These are phyloP conservation scores for Nephrotoma flavescens DNA, from an alignment of 2,888 invertebrate species.

Conservation along the genomic window DNA sequence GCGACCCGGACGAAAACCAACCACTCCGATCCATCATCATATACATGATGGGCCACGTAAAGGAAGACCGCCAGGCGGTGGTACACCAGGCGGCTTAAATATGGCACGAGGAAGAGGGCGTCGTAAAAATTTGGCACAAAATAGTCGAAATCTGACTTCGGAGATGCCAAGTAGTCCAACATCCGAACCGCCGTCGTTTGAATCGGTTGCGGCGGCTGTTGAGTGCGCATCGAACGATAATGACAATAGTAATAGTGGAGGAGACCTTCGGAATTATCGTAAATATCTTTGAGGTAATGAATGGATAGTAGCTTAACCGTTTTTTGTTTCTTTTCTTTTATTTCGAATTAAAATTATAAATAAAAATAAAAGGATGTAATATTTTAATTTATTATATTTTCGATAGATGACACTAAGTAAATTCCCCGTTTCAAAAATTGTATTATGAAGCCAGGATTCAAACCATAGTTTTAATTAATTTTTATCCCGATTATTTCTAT, in stretches of 20 bases:
- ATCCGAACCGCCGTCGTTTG: slow-evolving; percentile 31
- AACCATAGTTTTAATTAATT: background rate
- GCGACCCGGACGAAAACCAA: slow-evolving; percentile 24
- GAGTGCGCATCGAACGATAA: slow-evolving; percentile 18
- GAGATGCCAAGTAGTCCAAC: slow-evolving; percentile 17
- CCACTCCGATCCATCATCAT: slow-evolving; percentile 11
- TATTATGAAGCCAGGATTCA: background rate
- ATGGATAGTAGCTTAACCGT: background rate
- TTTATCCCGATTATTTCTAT: background rate
- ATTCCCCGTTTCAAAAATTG: background rate
- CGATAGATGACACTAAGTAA: background rate
- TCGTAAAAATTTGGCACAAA: slow-evolving; percentile 12
- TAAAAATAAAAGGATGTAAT: background rate
- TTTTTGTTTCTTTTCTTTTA: background rate
- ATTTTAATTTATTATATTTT: background rate
- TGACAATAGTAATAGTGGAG: slow-evolving; percentile 8
- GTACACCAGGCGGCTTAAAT: slow-evolving; percentile 13
- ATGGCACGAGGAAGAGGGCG: slow-evolving; percentile 24
- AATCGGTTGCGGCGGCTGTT: slow-evolving; percentile 30
- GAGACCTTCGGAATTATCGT: slow-evolving; percentile 25
- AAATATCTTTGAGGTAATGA: slow-evolving; percentile 29
- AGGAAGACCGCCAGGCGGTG: slow-evolving; percentile 11
- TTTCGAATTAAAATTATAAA: background rate
- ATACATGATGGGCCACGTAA: slow-evolving; percentile 9
- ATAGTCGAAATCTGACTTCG: slow-evolving; percentile 15